Evolutionary conservation across 2,113 vertebrate species (phyloP).

Genomic region (Phoxinus phoxinus): DNA sequence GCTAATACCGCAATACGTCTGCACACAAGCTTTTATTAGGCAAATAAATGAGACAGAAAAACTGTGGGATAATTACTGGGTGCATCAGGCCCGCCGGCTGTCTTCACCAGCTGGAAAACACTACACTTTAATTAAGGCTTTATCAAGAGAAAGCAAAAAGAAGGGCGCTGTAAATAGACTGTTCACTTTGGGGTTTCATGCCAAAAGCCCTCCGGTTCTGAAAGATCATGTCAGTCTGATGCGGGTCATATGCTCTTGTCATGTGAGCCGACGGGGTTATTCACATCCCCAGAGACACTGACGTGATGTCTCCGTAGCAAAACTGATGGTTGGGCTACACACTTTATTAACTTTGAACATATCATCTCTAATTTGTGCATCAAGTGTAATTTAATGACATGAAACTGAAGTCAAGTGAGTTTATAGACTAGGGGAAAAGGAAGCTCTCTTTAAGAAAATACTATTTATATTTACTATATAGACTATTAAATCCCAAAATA

Average conservation of each 20-base stretch:
- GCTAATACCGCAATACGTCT: not conserved
- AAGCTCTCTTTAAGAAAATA: too few species aligned
- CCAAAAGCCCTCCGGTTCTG: conserved; percentile 1
- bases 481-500: too few species aligned
- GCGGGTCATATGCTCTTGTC: not conserved
- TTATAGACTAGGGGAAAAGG: not conserved
- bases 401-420: not conserved
- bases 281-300: not conserved
- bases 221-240: not conserved
- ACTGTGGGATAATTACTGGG: conserved; percentile 12
- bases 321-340: not conserved
- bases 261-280: not conserved
- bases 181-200: not conserved
- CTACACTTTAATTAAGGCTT: not conserved
- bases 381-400: not conserved
- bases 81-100: not conserved
- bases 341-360: not conserved
- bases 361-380: not conserved
- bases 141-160: not conserved
- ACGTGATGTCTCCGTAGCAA: not conserved
- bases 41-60: not conserved
- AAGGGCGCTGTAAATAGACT: not conserved
- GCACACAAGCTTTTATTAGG: not conserved
- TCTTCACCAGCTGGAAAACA: conserved; percentile 14
- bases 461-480: too few species aligned